Conservation (phyloP, 2,797 vertebrate genomes). For the Ceyx erithaca region DNA sequence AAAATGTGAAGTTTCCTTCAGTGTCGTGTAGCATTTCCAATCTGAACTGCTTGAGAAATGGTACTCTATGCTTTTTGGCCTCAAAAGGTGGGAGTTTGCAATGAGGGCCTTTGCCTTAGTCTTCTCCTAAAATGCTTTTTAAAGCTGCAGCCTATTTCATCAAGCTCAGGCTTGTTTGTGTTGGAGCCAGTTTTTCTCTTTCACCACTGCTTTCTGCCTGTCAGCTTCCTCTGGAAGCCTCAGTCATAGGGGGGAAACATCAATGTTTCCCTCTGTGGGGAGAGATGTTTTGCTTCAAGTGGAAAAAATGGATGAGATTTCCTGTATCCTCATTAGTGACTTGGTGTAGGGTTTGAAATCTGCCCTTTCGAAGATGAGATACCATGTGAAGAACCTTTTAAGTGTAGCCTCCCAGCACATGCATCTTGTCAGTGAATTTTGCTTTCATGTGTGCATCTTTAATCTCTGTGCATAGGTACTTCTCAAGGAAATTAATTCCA, state of each 20-base stretch:
- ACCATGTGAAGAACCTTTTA: conserved; percentile 37
- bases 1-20: background rate
- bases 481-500: conserved; percentile 21
- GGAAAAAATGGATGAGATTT: conserved; percentile 56
- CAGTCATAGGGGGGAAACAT: conserved; percentile 30
- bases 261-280: conserved; percentile 39
- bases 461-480: conserved; percentile 12
- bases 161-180: conserved; percentile 61
- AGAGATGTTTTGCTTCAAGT: conserved; percentile 48
- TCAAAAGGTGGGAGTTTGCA: background rate
- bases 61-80: background rate
- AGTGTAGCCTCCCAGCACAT: conserved; percentile 12
- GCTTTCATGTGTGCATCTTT: conserved; percentile 10
- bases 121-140: conserved; percentile 32
- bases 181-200: conserved; percentile 49
- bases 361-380: conserved; percentile 40
- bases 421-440: conserved; percentile 7
- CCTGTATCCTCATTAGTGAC: conserved; percentile 51
- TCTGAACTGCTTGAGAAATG: background rate
- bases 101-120: background rate
- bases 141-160: conserved; percentile 47
- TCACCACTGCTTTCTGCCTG: conserved; percentile 11
- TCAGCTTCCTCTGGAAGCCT: conserved; percentile 39
- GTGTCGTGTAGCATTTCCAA: background rate
- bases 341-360: background rate